Percentiles rank a stretch among this genome's conserved stretches.
phyloP scores from a whole-genome alignment of 2,797 vertebrate species.

The Semotilus atromaculatus region DNA sequence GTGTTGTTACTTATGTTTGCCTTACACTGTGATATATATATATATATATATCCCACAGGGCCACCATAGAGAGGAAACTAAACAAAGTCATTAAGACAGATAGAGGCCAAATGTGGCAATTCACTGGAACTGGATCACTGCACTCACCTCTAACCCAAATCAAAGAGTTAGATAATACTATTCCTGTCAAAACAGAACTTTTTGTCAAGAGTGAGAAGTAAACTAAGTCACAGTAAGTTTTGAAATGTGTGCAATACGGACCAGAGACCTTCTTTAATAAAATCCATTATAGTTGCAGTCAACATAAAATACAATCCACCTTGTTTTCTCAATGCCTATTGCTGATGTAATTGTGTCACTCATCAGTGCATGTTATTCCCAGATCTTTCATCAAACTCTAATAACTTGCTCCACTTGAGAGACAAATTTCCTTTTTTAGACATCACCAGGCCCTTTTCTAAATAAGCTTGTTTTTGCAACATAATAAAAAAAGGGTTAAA shows the following conservation, averaged over 20 bases:
- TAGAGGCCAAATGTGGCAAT: constrained; percentile 37
- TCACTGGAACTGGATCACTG: constrained; percentile 3
- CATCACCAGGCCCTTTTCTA: not conserved
- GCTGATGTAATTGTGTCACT: not conserved
- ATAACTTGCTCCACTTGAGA: not conserved
- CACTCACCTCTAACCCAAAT: constrained; percentile 46
- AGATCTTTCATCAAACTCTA: not conserved
- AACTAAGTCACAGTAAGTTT: not conserved
- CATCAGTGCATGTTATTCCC: no score
- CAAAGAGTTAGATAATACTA: constrained; percentile 26
- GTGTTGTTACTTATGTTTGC: not conserved
- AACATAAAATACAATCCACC: not conserved
- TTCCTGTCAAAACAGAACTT: not conserved
- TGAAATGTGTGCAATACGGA: not conserved
- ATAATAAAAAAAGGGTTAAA: no score
- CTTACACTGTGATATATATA: constrained; percentile 10
- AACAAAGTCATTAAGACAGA: constrained; percentile 47
- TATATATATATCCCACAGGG: not conserved
- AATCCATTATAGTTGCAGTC: not conserved
- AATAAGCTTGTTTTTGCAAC: no score
- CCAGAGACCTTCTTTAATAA: not conserved
- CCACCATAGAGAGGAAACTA: constrained; percentile 31
- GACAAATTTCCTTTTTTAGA: not conserved
- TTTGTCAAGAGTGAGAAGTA: not conserved
- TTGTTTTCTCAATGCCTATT: not conserved